Conservation (phyloP, 2,888 invertebrate species). For the Eupithecia exiguata region DNA sequence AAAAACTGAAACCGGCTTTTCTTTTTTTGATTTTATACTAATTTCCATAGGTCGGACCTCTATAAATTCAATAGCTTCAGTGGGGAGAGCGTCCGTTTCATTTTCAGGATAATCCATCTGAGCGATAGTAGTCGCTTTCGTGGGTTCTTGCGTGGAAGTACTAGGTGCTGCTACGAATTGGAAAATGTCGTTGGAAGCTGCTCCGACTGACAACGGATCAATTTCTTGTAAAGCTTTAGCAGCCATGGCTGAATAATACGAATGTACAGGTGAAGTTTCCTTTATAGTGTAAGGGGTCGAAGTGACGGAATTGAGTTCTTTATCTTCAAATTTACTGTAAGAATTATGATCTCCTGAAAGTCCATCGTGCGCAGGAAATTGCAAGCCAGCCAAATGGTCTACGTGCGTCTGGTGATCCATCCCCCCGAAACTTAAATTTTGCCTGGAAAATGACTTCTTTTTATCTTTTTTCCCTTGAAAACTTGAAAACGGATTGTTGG, state of each 20-base stretch:
- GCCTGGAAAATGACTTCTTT: constrained; percentile 76
- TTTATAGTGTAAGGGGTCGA: constrained; percentile 66
- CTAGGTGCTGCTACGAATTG: constrained; percentile 70
- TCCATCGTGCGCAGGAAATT: constrained; percentile 53
- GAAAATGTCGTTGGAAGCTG: constrained; percentile 72
- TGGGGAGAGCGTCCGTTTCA: constrained; percentile 48
- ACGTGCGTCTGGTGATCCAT: constrained; percentile 69
- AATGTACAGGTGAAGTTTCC: constrained; percentile 67
- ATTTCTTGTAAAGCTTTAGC: constrained; percentile 65
- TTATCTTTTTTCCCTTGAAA: constrained; percentile 59
- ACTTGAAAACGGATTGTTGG: constrained; percentile 50
- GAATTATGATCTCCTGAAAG: constrained; percentile 58
- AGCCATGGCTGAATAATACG: constrained; percentile 72
- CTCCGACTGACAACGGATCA: constrained; percentile 62
- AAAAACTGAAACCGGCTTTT: constrained; percentile 39
- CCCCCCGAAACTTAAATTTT: constrained; percentile 75
- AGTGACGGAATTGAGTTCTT: constrained; percentile 52
- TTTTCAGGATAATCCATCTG: constrained; percentile 48
- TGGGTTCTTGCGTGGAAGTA: constrained; percentile 41
- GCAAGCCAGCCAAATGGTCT: constrained; percentile 63
- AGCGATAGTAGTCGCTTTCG: constrained; percentile 48
- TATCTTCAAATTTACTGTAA: constrained; percentile 50
- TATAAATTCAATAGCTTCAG: constrained; percentile 48
- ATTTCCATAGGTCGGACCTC: constrained; percentile 43
- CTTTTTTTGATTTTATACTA: background rate